A percentile compares a stretch with the other conserved stretches of the same genome.
phyloP scores from a whole-genome alignment of 1,140 invertebrate genomes.

The Potamilus streckersoni region DNA sequence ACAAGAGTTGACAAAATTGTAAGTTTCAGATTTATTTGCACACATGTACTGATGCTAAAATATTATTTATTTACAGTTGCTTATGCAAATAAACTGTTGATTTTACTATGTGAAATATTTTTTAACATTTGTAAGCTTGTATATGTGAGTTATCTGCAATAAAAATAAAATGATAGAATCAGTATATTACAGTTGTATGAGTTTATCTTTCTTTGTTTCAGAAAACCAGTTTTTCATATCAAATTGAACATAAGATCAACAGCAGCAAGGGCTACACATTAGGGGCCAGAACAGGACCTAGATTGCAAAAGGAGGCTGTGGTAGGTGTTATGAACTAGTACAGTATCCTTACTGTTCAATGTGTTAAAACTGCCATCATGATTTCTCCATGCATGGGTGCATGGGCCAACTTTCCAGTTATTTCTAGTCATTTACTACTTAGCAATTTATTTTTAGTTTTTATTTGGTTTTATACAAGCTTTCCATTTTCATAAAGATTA shows the following conservation, averaged over 20 bases:
- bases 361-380: no score
- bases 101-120: background rate
- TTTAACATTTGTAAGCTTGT: background rate
- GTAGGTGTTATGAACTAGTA: conserved; percentile 30
- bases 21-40: background rate
- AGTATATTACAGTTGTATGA: conserved; percentile 2
- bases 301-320: conserved; percentile 36
- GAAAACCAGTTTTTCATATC: conserved; percentile 61
- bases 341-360: no score
- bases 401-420: no score
- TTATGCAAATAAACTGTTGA: background rate
- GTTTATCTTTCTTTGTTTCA: conserved; percentile 33
- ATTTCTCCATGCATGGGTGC: no score
- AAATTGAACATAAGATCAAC: conserved; percentile 52
- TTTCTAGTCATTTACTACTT: no score
- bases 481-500: no score
- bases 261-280: conserved; percentile 62
- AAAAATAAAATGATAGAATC: background rate
- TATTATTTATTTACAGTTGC: background rate
- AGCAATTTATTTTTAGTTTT: no score
- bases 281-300: conserved; percentile 59
- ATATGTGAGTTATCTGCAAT: background rate
- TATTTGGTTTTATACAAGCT: no score
- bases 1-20: no score
- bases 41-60: background rate